A percentile compares a stretch with the other conserved stretches of the same genome.
phyloP scores from a whole-genome alignment of 2,888 invertebrate genomes.

The Laothoe populi region DNA sequence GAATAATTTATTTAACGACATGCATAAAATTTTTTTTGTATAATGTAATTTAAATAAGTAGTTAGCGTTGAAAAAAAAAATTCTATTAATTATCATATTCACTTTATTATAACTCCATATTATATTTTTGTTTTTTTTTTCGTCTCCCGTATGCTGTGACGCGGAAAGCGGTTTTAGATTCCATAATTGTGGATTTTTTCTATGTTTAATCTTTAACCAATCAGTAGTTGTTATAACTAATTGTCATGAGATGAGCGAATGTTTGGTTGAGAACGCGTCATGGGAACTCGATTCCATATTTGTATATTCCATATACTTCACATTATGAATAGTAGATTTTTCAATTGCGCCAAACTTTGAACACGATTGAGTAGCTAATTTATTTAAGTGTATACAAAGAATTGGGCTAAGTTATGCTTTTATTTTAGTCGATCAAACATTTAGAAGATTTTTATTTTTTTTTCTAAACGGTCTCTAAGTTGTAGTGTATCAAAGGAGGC shows the following conservation, averaged over 20 bases:
- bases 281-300: constrained; percentile 33
- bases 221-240: constrained; percentile 37
- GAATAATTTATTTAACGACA: constrained; percentile 64
- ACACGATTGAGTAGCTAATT: constrained; percentile 28
- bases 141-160: neutral
- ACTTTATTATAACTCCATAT: constrained; percentile 37
- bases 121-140: constrained; percentile 24
- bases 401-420: neutral
- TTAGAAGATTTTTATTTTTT: neutral
- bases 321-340: constrained; percentile 51
- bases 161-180: constrained; percentile 13
- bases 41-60: constrained; percentile 72
- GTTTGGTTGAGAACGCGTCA: constrained; percentile 16
- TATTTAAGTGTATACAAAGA: neutral
- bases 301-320: constrained; percentile 54
- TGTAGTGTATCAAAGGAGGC: constrained; percentile 9
- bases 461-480: constrained; percentile 3
- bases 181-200: constrained; percentile 28
- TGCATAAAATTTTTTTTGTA: constrained; percentile 69
- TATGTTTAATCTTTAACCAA: constrained; percentile 30
- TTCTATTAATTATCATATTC: constrained; percentile 35
- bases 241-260: constrained; percentile 28
- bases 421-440: constrained; percentile 5
- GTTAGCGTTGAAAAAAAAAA: constrained; percentile 72
- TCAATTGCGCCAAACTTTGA: constrained; percentile 39